A percentile compares a stretch with the other conserved stretches of the same genome.
These are phyloP conservation scores for Subanguina moxae DNA, from an alignment of 1,140 invertebrate genomes.

Conservation along the genomic window DNA sequence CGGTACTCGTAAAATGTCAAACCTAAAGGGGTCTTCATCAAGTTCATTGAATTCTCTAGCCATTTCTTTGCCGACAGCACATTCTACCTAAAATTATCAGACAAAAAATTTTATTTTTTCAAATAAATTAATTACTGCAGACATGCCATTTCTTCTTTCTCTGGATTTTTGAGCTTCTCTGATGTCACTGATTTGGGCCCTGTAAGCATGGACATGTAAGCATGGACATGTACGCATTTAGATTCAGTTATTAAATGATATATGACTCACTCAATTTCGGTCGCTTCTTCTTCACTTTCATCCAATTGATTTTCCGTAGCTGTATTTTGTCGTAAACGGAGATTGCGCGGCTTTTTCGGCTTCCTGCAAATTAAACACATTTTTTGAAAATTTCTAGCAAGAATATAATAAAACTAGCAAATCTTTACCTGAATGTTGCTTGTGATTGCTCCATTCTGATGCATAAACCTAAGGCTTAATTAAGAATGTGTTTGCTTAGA, in stretches of 20 bases:
- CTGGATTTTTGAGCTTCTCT: slow-evolving; percentile 47
- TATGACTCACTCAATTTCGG: not conserved
- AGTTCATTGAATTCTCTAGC: slow-evolving; percentile 48
- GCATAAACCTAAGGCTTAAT: no score
- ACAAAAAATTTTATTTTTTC: no score
- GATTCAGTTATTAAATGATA: not conserved
- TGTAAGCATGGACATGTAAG: not conserved
- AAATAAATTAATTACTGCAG: slow-evolving; percentile 21
- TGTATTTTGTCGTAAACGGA: no score
- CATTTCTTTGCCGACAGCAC: slow-evolving; percentile 55
- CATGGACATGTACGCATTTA: not conserved
- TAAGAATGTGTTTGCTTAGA: no score
- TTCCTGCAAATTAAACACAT: no score
- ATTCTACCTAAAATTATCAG: slow-evolving; percentile 37
- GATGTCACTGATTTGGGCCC: slow-evolving; percentile 45
- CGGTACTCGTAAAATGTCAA: not conserved
- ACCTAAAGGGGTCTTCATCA: slow-evolving; percentile 52
- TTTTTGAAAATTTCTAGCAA: no score
- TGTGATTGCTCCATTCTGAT: no score
- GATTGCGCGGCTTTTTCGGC: no score
- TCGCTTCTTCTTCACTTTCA: not conserved
- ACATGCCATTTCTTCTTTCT: slow-evolving; percentile 49
- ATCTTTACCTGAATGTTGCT: no score
- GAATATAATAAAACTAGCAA: no score
- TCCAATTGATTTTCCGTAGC: not conserved